Evolutionary conservation across 2,888 invertebrate species (phyloP).

Genomic region (Dermolepida albohirtum): DNA sequence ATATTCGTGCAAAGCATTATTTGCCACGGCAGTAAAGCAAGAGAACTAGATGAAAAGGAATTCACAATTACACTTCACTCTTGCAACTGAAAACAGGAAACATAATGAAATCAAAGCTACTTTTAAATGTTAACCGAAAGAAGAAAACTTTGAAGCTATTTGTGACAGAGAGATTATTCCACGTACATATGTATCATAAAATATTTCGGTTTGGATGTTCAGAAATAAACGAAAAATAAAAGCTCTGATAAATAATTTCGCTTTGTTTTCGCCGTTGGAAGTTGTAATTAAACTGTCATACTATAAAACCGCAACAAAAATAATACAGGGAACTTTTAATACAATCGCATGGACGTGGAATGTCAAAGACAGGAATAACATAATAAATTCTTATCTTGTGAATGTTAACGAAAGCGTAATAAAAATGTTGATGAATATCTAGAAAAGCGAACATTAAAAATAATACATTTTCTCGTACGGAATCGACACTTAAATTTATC

Average conservation of each 20-base stretch:
- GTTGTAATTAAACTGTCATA: conserved; percentile 18
- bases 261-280: conserved; percentile 18
- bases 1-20: no score
- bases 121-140: conserved; percentile 1
- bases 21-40: no score
- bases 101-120: no score
- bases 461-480: no score
- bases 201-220: conserved; percentile 18
- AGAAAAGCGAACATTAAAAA: conserved; percentile 15
- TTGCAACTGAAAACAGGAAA: no score
- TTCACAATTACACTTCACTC: no score
- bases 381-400: conserved; percentile 30
- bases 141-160: conserved; percentile 25
- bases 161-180: conserved; percentile 7
- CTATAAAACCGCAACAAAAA: conserved; percentile 24
- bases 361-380: conserved; percentile 17
- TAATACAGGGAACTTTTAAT: conserved; percentile 24
- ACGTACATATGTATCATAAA: conserved; percentile 16
- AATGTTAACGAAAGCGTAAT: conserved; percentile 17
- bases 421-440: conserved; percentile 27
- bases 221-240: conserved; percentile 30
- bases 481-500: no score
- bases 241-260: conserved; percentile 27
- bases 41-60: no score
- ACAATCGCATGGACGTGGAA: conserved; percentile 10